Evolutionary conservation across 2,888 invertebrate species (phyloP).

Genomic region (Nephrotoma appendiculata): DNA sequence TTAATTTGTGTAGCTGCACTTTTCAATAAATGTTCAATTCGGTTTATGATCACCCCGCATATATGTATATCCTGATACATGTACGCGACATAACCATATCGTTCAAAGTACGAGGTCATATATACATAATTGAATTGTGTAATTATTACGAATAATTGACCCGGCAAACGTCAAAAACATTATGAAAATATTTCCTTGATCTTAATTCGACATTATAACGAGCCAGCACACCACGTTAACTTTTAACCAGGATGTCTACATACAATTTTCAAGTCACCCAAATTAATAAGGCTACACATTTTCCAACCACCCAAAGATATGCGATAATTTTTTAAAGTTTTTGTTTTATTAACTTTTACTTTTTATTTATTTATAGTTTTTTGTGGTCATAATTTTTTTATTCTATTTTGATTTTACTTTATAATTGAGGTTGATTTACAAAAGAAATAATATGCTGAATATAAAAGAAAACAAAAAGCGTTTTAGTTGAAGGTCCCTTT

Average conservation of each 20-base stretch:
- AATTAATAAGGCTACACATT: background rate
- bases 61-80: background rate
- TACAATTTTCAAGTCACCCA: background rate
- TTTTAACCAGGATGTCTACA: background rate
- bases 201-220: background rate
- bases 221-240: background rate
- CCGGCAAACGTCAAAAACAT: background rate
- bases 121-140: background rate
- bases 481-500: background rate
- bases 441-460: background rate
- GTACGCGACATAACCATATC: background rate
- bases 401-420: background rate
- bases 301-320: background rate
- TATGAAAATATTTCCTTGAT: background rate
- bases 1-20: background rate
- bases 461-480: background rate
- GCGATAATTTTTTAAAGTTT: background rate
- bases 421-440: background rate
- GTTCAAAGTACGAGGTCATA: background rate
- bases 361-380: background rate
- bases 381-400: background rate
- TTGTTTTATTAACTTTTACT: background rate
- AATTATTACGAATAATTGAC: background rate
- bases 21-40: no score
- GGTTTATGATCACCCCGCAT: no score